A percentile compares a stretch with the other conserved stretches of the same genome.
Evolutionary conservation across 2,113 vertebrate species (phyloP).

Genomic region (Sorex fumeus): DNA sequence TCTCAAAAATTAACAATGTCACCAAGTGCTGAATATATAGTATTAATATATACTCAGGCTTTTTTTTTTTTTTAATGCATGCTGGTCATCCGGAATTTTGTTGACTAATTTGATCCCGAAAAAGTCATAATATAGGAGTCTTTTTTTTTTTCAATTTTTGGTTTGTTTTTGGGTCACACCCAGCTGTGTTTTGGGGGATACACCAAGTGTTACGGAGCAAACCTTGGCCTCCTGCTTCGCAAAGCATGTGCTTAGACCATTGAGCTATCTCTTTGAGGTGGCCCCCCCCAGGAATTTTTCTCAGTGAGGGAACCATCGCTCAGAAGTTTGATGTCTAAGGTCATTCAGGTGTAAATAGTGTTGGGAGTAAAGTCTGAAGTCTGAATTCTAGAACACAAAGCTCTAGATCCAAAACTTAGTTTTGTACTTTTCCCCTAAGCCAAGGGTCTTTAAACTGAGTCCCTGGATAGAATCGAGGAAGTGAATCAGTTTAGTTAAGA

Average conservation of each 20-base stretch:
- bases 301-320: constrained; percentile 46
- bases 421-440: constrained; percentile 32
- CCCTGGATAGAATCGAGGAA: constrained; percentile 22
- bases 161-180: too few species aligned
- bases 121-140: neutral
- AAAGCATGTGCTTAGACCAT: too few species aligned
- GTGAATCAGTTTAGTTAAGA: neutral
- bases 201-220: too few species aligned
- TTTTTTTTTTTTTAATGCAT: neutral
- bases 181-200: too few species aligned
- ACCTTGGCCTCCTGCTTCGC: too few species aligned
- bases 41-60: neutral
- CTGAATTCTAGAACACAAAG: constrained; percentile 34
- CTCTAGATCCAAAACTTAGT: constrained; percentile 61
- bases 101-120: constrained; percentile 56
- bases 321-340: constrained; percentile 65
- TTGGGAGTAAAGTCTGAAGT: constrained; percentile 78
- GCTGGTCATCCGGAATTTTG: constrained; percentile 23
- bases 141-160: too few species aligned
- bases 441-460: constrained; percentile 19
- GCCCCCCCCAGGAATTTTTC: constrained; percentile 43
- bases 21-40: neutral
- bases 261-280: too few species aligned
- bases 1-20: constrained; percentile 16
- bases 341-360: constrained; percentile 71